phyloP scores from a whole-genome alignment of 23 tunicate genomes.

The Oikopleura dioica region DNA sequence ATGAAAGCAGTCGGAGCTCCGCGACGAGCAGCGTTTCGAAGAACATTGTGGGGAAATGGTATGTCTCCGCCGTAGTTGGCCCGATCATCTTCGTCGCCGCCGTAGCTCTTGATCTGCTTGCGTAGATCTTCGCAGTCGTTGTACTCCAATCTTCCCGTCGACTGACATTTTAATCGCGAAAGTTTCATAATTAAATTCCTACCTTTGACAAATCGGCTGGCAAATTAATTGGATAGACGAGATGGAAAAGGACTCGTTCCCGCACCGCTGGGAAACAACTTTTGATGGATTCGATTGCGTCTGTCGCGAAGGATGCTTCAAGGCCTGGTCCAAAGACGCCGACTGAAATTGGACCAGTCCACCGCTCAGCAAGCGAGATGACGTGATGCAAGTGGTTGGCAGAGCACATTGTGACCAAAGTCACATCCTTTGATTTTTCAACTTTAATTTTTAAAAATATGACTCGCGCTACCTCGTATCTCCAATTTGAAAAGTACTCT shows the following conservation, averaged over 20 bases:
- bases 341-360: constrained; percentile 81
- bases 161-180: too few relatives aligned
- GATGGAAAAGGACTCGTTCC: constrained; percentile 47
- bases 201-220: constrained; percentile 47
- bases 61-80: constrained; percentile 27
- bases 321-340: constrained; percentile 56
- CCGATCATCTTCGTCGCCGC: constrained; percentile 42
- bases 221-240: constrained; percentile 59
- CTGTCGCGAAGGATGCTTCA: constrained; percentile 77
- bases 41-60: constrained; percentile 73
- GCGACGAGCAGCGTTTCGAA: constrained; percentile 61
- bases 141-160: too few relatives aligned
- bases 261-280: constrained; percentile 41
- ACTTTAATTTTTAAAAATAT: too few relatives aligned
- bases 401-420: constrained; percentile 72
- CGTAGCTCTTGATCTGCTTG: constrained; percentile 29
- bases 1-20: constrained; percentile 13
- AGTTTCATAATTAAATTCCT: too few relatives aligned
- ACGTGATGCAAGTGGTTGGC: constrained; percentile 90
- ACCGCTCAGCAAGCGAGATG: constrained; percentile 56
- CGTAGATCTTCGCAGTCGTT: constrained; percentile 33
- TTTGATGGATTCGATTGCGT: constrained; percentile 35
- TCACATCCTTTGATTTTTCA: too few relatives aligned
- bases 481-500: too few relatives aligned
- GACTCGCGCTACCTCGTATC: too few relatives aligned